A percentile compares a stretch with the other conserved stretches of the same genome.
These are phyloP conservation scores for Columba janthina DNA, from an alignment of 2,113 vertebrate genomes.

Conservation along the genomic window DNA sequence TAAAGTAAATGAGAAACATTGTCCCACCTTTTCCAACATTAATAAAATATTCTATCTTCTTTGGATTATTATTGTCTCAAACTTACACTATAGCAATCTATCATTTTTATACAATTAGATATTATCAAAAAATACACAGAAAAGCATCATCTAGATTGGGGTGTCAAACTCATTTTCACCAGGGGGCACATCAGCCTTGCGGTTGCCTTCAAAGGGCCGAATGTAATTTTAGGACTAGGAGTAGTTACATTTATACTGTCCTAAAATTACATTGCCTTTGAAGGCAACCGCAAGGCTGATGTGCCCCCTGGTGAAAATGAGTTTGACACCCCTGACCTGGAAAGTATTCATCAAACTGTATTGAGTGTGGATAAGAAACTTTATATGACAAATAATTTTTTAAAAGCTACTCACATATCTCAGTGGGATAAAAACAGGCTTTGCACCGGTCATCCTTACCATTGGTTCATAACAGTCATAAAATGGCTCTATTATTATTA, in stretches of 20 bases:
- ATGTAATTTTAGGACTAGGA: no score
- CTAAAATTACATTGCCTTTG: no score
- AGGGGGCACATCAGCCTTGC: no score
- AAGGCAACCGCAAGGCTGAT: no score
- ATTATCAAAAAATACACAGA: not conserved
- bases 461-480: slow-evolving; percentile 94
- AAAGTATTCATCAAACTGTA: not conserved
- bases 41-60: not conserved
- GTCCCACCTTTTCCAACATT: not conserved
- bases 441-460: slow-evolving; percentile 93
- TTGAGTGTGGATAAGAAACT: not conserved
- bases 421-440: slow-evolving; percentile 88
- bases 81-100: not conserved
- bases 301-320: no score
- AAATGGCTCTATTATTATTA: slow-evolving; percentile 95
- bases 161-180: no score
- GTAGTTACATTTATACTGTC: no score
- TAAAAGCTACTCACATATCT: slow-evolving; percentile 81
- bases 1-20: not conserved
- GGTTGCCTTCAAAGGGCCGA: no score
- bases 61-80: not conserved
- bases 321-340: not conserved
- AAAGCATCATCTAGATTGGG: not conserved
- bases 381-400: not conserved
- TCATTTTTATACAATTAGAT: not conserved